A percentile compares a stretch with the other conserved stretches of the same genome.
Evolutionary conservation across 2,888 invertebrate species (phyloP).

Genomic region (Acleris holmiana): DNA sequence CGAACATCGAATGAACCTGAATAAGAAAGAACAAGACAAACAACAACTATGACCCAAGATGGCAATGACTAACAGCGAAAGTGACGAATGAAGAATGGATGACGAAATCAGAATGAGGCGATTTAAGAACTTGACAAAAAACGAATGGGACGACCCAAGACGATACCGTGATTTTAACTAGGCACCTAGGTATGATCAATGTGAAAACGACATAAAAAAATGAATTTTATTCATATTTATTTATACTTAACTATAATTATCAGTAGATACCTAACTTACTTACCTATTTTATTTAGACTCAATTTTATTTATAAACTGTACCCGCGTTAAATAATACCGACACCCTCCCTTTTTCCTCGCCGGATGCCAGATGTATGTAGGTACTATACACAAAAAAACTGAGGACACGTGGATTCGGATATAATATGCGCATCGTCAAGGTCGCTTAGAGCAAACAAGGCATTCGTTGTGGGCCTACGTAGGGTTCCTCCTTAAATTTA

Average conservation of each 20-base stretch:
- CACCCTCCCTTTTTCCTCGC: conserved; percentile 30
- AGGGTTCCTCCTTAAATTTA: conserved; percentile 36
- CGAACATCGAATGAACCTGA: too few relatives aligned
- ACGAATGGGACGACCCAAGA: too few relatives aligned
- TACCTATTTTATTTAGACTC: not conserved
- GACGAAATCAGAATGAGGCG: too few relatives aligned
- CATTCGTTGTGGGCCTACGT: conserved; percentile 40
- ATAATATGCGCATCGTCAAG: conserved; percentile 54
- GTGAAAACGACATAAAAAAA: not conserved
- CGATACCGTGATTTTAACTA: too few relatives aligned
- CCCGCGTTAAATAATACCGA: conserved; percentile 15
- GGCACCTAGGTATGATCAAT: too few relatives aligned
- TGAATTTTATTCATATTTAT: not conserved
- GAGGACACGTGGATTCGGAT: conserved; percentile 37
- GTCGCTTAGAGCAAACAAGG: conserved; percentile 59
- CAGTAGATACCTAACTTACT: not conserved
- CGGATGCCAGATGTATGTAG: conserved; percentile 38
- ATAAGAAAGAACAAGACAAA: too few relatives aligned
- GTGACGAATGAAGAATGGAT: too few relatives aligned
- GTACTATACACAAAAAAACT: conserved; percentile 30
- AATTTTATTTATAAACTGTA: conserved; percentile 9
- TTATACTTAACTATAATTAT: not conserved
- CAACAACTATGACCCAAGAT: too few relatives aligned
- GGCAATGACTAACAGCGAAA: too few relatives aligned
- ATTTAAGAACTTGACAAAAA: too few relatives aligned